Base-by-base conservation (phyloP, 37 sponge, comb jelly and placozoan species). In the Axinella damicornis region DNA sequence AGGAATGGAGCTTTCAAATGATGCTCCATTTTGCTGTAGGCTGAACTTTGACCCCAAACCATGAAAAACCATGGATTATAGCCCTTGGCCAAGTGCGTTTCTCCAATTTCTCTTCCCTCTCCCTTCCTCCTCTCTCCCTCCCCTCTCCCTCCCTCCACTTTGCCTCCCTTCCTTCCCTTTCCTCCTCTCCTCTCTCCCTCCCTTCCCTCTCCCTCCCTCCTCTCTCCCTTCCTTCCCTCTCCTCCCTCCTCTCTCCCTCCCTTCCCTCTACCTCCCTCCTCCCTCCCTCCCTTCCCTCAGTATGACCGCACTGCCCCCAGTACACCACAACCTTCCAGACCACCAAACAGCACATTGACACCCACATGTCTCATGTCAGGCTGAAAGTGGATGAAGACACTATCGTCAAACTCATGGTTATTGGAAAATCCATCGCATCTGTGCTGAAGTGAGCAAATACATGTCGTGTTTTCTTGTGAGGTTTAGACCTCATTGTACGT, bases 251-350 rank as follows among this genome's bases (percentile, higher is more conserved):
- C n/a, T 14, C 37, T 46, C 6, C 71, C 41, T 46, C 24, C 14
- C 38, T 14, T 41, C 71, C 24, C n/a, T 14, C 46, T n/a, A 1
- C 41, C 41, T 21, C 9, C 71, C 24, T 40, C 41, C 41, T 37
- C 71, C 24, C 21, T 46, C 34, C 13, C 24, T n/a, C 9, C 41
- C 38, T n/a, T 46, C 46, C 21, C 71, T 6, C 46, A 37, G 17
- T 37, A 55, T 73, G 89, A 92, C 56, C 41, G 52, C 0, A 5
- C 35, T 20, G 73, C 78, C 39, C 92, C 88, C 71, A 83, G 53
- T 87, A 79, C 53, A 11, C 18, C 12, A 70, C 78, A 33, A n/a
- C 35, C 52, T 73, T 73, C 33, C 54, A 65, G 30, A 68, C 80
- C 38, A 83, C 77, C 33, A 52, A 66, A 53, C 89, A 87, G 25